Evolutionary conservation across 2,888 invertebrate genomes (phyloP), one percentile per base, ranked within the genome.

Genomic region (Acrocera orbiculus): DNA sequence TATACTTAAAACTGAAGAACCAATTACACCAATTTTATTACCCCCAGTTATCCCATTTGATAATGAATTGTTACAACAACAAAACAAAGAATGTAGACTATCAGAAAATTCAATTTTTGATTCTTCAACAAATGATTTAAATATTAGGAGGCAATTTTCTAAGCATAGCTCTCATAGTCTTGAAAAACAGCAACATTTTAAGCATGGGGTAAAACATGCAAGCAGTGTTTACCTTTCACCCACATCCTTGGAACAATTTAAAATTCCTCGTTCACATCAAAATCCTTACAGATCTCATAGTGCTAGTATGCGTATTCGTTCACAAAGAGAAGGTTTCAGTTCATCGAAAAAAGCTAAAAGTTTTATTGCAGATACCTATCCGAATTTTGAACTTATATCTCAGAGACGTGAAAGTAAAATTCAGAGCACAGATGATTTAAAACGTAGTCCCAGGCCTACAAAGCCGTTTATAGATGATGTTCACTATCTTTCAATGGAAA

Each of bases 291-390:
- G 44, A 35, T 52, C 54, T 27, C 59, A 60, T 38, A 60, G 61
- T 40, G 54, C 61, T 41, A 60, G 59, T 42, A 50, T 60, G 39
- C 50, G 58, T 4, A 43, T 58, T 41, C 53, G 56, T 37, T 55
- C 53, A 39, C 59, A 60, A 43, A 52, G 58, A 31, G 61, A 60
- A 42, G 52, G 52, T 8, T 42, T 60, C 31, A 57, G 51, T 35
- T 54, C 58, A 36, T 52, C 55, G 32, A 61, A 61, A 46, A 61
- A 61, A 43, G 61, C 61, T 16, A 61, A 61, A 47, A 61, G 61
- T 44, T 61, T 61, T 47, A 56, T 61, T 23, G 51, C 52, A 31
- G 61, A 61, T 38, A 49, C 52, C 39, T 49, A 48, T 44, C 50
- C 49, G 35, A 60, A 61, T 28, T 59, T 56, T 42, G 60, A 58